Conservation (phyloP, 2,888 invertebrate genomes). For the Platycheirus albimanus region DNA sequence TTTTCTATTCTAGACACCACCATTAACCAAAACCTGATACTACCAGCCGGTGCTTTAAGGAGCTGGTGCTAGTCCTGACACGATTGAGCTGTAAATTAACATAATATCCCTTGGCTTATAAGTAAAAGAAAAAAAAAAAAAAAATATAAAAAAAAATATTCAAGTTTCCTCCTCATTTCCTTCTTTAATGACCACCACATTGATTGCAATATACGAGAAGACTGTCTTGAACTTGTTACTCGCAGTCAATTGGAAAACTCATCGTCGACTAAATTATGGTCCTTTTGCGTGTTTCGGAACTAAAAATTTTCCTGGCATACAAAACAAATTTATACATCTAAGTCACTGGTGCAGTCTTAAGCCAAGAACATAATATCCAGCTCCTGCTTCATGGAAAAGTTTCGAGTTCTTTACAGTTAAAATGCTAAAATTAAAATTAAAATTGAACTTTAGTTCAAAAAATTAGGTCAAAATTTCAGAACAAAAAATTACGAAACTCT, state of each 20-base stretch:
- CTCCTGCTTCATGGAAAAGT: neutral
- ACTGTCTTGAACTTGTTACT: constrained; percentile 16
- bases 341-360: constrained; percentile 5
- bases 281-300: neutral
- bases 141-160: neutral
- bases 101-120: constrained; percentile 17
- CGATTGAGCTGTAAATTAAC: constrained; percentile 20
- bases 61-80: neutral
- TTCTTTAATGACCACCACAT: neutral
- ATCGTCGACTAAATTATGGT: neutral
- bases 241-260: constrained; percentile 11
- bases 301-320: neutral
- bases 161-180: neutral
- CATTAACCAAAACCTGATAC: neutral
- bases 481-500: too few relatives aligned
- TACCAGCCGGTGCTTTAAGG: neutral
- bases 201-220: neutral
- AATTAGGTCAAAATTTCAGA: constrained; percentile 14
- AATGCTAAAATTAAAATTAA: neutral
- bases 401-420: neutral
- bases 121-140: neutral
- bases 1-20: constrained; percentile 5
- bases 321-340: constrained; percentile 10
- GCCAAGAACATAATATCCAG: neutral
- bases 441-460: neutral